Evolutionary conservation across 2,113 vertebrate genomes (phyloP).

Genomic region (Zosterops hypoxanthus): DNA sequence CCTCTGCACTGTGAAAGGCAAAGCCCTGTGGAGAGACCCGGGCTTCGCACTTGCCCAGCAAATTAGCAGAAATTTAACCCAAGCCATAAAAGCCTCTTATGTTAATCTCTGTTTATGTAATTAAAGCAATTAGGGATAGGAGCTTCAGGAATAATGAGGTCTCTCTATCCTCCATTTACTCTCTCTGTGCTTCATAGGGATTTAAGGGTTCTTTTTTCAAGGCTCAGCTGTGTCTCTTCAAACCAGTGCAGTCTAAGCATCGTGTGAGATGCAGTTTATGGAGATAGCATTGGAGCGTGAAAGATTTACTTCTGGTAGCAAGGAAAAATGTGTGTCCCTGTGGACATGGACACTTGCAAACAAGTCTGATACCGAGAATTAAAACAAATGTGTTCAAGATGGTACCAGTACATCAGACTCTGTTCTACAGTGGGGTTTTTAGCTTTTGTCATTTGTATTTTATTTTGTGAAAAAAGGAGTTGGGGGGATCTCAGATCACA

Average conservation of each 20-base stretch:
- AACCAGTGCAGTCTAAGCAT: slow-evolving; percentile 17
- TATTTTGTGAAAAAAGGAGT: slow-evolving; percentile 53
- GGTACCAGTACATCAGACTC: slow-evolving; percentile 52
- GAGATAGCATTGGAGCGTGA: slow-evolving; percentile 21
- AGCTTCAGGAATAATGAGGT: slow-evolving; percentile 25
- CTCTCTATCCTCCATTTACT: slow-evolving; percentile 26
- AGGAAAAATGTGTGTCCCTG: not conserved
- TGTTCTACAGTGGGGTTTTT: slow-evolving; percentile 23
- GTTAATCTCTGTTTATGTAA: slow-evolving; percentile 64
- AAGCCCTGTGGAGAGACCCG: not conserved
- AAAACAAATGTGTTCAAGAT: not conserved
- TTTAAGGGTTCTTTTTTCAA: slow-evolving; percentile 41
- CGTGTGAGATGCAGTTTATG: slow-evolving; percentile 1
- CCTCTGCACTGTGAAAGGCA: slow-evolving; percentile 64
- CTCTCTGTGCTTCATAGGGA: slow-evolving; percentile 37
- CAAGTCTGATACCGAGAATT: slow-evolving; percentile 35
- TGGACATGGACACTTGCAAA: slow-evolving; percentile 36
- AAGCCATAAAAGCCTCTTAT: slow-evolving; percentile 72
- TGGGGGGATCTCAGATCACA: slow-evolving; percentile 44
- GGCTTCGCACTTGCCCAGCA: slow-evolving; percentile 39
- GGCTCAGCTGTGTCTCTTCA: slow-evolving; percentile 56
- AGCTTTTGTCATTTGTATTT: slow-evolving; percentile 54
- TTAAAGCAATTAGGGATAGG: slow-evolving; percentile 57
- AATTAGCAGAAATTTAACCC: slow-evolving; percentile 64
- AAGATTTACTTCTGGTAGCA: slow-evolving; percentile 37